Conservation (phyloP, 1,140 invertebrate species). For the Aphelenchoides fujianensis region DNA sequence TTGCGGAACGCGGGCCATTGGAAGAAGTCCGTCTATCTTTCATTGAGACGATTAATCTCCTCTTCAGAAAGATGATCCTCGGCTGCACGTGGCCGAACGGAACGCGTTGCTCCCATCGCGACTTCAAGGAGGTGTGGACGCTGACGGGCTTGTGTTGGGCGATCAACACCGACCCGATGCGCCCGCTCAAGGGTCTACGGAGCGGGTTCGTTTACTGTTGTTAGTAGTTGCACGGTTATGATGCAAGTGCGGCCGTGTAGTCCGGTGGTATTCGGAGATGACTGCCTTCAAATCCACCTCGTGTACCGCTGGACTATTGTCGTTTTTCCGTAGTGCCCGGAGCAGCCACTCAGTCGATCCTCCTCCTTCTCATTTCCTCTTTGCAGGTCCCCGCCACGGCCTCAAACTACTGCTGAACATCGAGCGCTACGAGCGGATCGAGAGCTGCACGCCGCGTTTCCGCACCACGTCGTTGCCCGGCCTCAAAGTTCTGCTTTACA, state of each 20-base stretch:
- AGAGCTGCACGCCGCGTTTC: constrained; percentile 56
- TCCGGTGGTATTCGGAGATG: too few relatives aligned
- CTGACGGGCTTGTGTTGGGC: constrained; percentile 61
- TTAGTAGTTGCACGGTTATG: too few relatives aligned
- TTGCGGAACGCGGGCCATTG: constrained; percentile 57
- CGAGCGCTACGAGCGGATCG: constrained; percentile 58
- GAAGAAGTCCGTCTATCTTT: constrained; percentile 32
- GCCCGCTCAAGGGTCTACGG: constrained; percentile 52
- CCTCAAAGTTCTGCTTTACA: constrained; percentile 59
- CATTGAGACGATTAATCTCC: background rate
- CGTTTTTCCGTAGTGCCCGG: too few relatives aligned
- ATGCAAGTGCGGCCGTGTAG: too few relatives aligned
- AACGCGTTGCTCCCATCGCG: constrained; percentile 42
- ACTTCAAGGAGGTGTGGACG: constrained; percentile 61
- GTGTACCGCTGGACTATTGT: too few relatives aligned
- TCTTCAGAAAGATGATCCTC: constrained; percentile 43
- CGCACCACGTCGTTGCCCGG: constrained; percentile 52
- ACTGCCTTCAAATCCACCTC: too few relatives aligned
- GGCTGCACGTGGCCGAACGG: constrained; percentile 59
- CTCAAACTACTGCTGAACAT: constrained; percentile 56
- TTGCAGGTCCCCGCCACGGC: constrained; percentile 51
- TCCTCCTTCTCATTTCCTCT: background rate
- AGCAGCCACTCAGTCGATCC: background rate
- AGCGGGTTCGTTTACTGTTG: too few relatives aligned
- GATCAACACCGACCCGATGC: constrained; percentile 56